phyloP scores from a whole-genome alignment of 2,113 vertebrate species.

The Saccopteryx leptura region DNA sequence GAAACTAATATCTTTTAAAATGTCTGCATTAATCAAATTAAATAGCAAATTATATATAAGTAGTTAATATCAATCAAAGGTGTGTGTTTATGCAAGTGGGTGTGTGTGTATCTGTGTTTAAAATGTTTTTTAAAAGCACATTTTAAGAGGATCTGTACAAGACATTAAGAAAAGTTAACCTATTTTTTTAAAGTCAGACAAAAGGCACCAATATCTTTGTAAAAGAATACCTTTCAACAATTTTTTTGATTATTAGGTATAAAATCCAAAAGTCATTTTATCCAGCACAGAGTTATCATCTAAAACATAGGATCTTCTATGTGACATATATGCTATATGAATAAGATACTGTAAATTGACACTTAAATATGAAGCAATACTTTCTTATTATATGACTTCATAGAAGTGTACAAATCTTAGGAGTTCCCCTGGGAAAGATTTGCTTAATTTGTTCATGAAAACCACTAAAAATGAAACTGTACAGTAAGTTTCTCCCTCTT shows the following conservation, averaged over 20 bases:
- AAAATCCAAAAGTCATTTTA: constrained; percentile 6
- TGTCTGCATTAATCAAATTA: neutral
- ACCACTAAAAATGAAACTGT: constrained; percentile 13
- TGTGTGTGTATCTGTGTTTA: neutral
- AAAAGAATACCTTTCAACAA: neutral
- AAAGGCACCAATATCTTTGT: neutral
- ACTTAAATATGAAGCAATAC: neutral
- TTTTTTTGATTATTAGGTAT: neutral
- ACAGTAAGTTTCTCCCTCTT: neutral
- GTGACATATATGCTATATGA: neutral
- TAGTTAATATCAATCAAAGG: neutral
- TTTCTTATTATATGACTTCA: constrained; percentile 10
- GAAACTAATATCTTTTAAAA: neutral
- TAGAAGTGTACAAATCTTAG: neutral
- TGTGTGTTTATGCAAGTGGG: neutral
- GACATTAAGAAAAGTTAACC: neutral
- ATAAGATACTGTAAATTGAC: neutral
- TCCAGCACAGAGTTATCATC: neutral
- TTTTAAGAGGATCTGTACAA: neutral
- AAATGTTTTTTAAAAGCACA: neutral
- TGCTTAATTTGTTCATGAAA: constrained; percentile 37
- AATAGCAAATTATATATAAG: neutral
- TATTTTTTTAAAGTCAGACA: neutral
- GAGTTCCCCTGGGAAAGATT: neutral
- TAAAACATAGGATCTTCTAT: neutral